phyloP scores from a whole-genome alignment of 2,113 vertebrate species.

The Pseudorhombus dupliciocellatus region DNA sequence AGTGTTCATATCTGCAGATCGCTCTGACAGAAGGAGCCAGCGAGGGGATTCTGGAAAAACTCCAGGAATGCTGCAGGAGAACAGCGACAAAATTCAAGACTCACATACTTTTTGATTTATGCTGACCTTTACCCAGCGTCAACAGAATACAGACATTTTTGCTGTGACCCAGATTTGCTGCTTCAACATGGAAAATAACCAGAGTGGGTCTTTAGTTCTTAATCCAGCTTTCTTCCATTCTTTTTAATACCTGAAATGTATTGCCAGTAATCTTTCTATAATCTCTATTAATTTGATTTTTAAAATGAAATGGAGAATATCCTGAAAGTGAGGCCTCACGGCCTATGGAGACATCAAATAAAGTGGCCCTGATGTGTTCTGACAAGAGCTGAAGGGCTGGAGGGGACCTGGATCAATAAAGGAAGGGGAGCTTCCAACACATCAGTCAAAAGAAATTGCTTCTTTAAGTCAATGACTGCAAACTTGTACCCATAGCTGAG shows the following conservation, averaged over 20 bases:
- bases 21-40: slow-evolving; percentile 87
- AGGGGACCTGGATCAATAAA: slow-evolving; percentile 68
- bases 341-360: slow-evolving; percentile 35
- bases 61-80: slow-evolving; percentile 82
- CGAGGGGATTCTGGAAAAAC: slow-evolving; percentile 89
- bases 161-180: slow-evolving; percentile 2
- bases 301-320: slow-evolving; percentile 18
- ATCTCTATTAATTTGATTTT: slow-evolving; percentile 45
- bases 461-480: not conserved
- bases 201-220: not conserved
- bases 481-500: slow-evolving; percentile 83
- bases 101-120: not conserved
- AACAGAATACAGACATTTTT: not conserved
- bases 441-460: not conserved
- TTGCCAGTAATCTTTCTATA: slow-evolving; percentile 40
- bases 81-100: slow-evolving; percentile 1
- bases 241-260: slow-evolving; percentile 31
- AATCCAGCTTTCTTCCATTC: slow-evolving; percentile 19
- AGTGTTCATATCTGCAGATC: slow-evolving; percentile 82
- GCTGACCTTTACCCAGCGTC: slow-evolving; percentile 27
- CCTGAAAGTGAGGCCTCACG: slow-evolving; percentile 18
- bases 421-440: slow-evolving; percentile 43
- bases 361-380: slow-evolving; percentile 48
- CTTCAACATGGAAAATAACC: slow-evolving; percentile 33
- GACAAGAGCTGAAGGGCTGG: slow-evolving; percentile 53